Base-by-base conservation (phyloP, 2,113 vertebrate species). In the Myotis lucifugus region DNA sequence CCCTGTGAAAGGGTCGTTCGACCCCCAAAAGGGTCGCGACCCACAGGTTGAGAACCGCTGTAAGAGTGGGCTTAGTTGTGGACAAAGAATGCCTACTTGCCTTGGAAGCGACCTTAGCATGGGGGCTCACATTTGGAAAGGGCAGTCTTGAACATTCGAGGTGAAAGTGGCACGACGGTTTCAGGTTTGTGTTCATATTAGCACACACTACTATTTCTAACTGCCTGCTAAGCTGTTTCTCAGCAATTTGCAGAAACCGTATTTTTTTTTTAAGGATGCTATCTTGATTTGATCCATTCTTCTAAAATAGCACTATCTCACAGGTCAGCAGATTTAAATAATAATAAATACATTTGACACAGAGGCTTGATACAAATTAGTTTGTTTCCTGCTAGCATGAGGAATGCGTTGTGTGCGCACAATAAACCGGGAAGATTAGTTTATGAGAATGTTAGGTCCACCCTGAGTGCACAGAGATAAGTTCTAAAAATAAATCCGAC, bases 401-500 rank as follows among this genome's bases (percentile, higher is more conserved):
- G 96, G 91, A 91, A 96, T 84, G 56, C 90, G 90, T 93, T 83
- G 77, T 93, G 85, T 52, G 11, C 54, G 77, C 88, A 78, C 88
- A 93, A 92, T 90, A 96, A 96, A 84, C 69, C 2, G 0, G 48
- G 77, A 84, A 97, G 94, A 96, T 98, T 86, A 95, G 94, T 72
- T 94, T 95, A 95, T 95, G 97, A 96, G 96, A 98, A 97, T 59
- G 91, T 77, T 92, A 86, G 11, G 7, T 76, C 93, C 94, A 56
- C 73, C 92, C 94, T 2, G 66, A 96, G 88, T 0, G 54, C 90
- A 42, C 0, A 19, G 89, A 98, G 98, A 98, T 98, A 98, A 98
- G 96, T 92, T 97, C 97, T 56, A 96, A 97, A 95, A 89, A 17
- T 74, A 76, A 6, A n/a, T 21, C 84, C 42, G 94, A 54, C 37